Base-by-base conservation (phyloP, 2,113 vertebrate species). In the Anas platyrhynchos region DNA sequence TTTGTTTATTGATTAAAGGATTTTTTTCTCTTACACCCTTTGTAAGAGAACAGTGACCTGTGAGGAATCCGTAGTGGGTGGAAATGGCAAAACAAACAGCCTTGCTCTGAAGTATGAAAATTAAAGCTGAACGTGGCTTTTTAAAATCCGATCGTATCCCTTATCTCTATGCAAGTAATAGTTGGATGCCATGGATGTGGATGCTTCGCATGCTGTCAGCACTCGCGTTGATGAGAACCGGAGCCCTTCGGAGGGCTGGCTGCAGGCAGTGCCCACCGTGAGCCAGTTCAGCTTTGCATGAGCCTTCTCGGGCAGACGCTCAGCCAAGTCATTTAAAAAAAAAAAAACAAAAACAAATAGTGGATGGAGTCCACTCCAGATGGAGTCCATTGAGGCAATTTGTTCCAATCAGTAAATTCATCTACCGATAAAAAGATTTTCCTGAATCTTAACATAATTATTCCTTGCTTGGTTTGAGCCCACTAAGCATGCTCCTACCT, bases 151-250 rank as follows among this genome's bases (percentile, higher is more conserved):
- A 16, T 17, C 52, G 3, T 22, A 17, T 5, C 3, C n/a, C 41
- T 46, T 32, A 21, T 11, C 27, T 56, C 36, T 50, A 11, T 66
- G 34, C 22, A 17, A 38, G 22, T 6, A 13, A 16, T 22, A 48
- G 41, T 11, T 11, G 4, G 27, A 10, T 58, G 13, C 26, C 20
- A 21, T 6, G n/a, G 27, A 8, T 27, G 43, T 8, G 4, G 38
- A 22, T 22, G 11, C 21, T 10, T 50, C 43, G 3, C 32, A 0
- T 32, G 48, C 38, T 36, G 43, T 15, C 34, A 17, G 61, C 34
- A 16, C 34, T 27, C 16, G 16, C 55, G 0, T 7, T 13, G 34
- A 7, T 7, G 43, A 9, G 3, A 21, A 16, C n/a, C 6, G 38
- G 31, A 56, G 50, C 13, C 43, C 26, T 21, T 2, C 21, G 6